These are phyloP conservation scores for Drosophila lowei DNA, from an alignment of 1,140 invertebrate species.

Conservation along the genomic window DNA sequence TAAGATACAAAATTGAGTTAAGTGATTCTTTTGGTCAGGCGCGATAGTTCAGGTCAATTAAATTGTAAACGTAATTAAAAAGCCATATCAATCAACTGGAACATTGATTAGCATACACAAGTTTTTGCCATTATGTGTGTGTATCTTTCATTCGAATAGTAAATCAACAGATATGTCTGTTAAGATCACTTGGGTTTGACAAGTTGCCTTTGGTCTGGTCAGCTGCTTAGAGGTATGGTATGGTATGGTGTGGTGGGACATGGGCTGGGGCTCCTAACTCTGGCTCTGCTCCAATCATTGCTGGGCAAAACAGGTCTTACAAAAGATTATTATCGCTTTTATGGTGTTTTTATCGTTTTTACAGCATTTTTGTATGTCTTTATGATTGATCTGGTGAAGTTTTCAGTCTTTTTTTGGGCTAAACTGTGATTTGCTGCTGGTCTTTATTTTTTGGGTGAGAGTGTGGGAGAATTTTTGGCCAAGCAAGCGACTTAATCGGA, in stretches of 20 bases:
- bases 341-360: slow-evolving; percentile 73
- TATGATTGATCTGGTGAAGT: slow-evolving; percentile 78
- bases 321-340: slow-evolving; percentile 76
- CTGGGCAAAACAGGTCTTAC: slow-evolving; percentile 73
- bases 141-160: slow-evolving; percentile 50
- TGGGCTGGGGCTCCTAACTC: slow-evolving; percentile 8
- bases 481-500: slow-evolving; percentile 51
- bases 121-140: slow-evolving; percentile 71
- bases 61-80: slow-evolving; percentile 78
- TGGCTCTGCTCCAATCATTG: slow-evolving; percentile 43
- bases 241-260: neutral
- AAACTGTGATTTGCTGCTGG: slow-evolving; percentile 61
- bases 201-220: slow-evolving; percentile 54
- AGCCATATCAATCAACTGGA: slow-evolving; percentile 62
- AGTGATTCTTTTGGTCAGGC: slow-evolving; percentile 22
- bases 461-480: slow-evolving; percentile 72
- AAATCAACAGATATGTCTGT: slow-evolving; percentile 78
- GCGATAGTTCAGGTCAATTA: slow-evolving; percentile 49
- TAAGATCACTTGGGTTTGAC: slow-evolving; percentile 65
- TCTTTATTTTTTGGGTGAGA: slow-evolving; percentile 53
- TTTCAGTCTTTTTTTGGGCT: slow-evolving; percentile 53
- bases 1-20: slow-evolving; percentile 16
- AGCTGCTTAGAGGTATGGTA: neutral
- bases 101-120: slow-evolving; percentile 77
- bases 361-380: slow-evolving; percentile 59